Conservation (phyloP, 2,113 vertebrate species). For the Lagenorhynchus albirostris region DNA sequence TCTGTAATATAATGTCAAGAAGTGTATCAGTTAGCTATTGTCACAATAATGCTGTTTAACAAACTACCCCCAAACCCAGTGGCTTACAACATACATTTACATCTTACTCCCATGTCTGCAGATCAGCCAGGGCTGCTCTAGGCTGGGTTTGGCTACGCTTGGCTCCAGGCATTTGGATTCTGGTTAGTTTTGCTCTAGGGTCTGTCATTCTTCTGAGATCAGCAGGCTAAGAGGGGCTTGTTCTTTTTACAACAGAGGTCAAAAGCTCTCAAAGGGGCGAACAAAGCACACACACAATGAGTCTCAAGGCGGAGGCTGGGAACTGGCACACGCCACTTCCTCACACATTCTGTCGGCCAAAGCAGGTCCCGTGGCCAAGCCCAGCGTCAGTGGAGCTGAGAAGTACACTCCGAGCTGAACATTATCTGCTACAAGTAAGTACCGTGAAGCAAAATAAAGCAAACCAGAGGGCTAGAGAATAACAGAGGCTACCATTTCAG, state of each 20-base stretch:
- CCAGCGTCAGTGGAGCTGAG: neutral
- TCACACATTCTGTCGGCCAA: neutral
- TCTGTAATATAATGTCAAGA: neutral
- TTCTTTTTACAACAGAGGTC: neutral
- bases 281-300: too few species aligned
- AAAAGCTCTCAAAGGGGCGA: neutral
- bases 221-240: neutral
- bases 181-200: neutral
- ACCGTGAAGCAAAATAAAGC: neutral
- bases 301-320: neutral
- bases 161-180: neutral
- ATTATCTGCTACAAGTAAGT: neutral
- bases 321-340: neutral
- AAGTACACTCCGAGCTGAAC: neutral
- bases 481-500: neutral
- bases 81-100: neutral
- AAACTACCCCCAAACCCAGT: neutral
- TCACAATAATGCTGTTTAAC: neutral
- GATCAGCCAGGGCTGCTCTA: neutral
- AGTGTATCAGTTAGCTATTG: neutral
- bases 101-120: neutral
- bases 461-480: neutral
- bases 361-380: neutral
- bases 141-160: neutral
- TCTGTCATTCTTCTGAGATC: neutral